Base-by-base conservation (phyloP, 2,888 invertebrate genomes). In the Eupeodes latifasciatus region DNA sequence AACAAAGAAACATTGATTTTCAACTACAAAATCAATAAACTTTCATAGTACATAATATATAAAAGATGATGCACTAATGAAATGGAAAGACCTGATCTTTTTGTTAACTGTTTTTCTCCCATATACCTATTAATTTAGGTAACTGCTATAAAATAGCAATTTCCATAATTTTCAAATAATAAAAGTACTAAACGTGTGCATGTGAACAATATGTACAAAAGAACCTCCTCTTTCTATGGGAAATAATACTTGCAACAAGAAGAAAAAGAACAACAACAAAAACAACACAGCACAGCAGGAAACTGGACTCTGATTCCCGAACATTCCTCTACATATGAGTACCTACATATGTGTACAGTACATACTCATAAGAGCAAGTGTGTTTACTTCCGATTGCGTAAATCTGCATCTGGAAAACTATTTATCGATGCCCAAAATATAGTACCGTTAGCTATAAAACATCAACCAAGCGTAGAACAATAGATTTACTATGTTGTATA, bases 381-480 rank as follows among this genome's bases (percentile, higher is more conserved):
- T 66, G 66, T 27, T 49, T 10, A 40, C 47, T 27, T 27, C 47
- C 66, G 14, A 49, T 27, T 66, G 49, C 27, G 27, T 49, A 49
- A 66, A 27, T 66, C 7, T 66, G 27, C 47, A 49, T 49, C 19
- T 66, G 27, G 66, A 66, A 66, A 66, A 66, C 27, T 27, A 49
- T 49, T 66, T 66, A 49, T 66, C 66, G 66, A 66, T 66, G 27
- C 27, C n/a, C 66, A 27, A 47, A 66, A 66, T 44, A 7, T 14
- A 5, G 7, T 64, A 12, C 66, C 27, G 66, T 64, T 47, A 64
- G 19, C 64, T 44, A 19, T 64, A 64, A 64, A 64, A 47, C 44
- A 66, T 49, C 66, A n/a, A 66, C 27, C 14, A 14, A 66, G 47
- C 49, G 66, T 49, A 64, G 27, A 66, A 66, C 66, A 66, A 66